phyloP scores from a whole-genome alignment of 2,888 invertebrate species.

The Brachypalpus laphriformis region DNA sequence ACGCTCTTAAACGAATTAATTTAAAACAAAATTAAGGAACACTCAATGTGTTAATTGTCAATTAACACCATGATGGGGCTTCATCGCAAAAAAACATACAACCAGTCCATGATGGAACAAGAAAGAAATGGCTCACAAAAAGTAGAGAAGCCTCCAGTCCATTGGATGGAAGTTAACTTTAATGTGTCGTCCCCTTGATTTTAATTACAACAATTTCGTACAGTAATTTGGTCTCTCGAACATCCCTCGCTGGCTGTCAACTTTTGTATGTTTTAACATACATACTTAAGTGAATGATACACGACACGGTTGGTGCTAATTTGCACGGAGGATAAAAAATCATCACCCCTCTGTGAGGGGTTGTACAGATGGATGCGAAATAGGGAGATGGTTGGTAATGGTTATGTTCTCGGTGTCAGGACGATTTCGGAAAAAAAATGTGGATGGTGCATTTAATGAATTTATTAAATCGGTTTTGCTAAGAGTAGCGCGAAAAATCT shows the following conservation, averaged over 20 bases:
- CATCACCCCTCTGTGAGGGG: neutral
- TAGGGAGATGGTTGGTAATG: conserved; percentile 23
- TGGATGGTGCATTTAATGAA: neutral
- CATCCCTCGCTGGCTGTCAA: conserved; percentile 6
- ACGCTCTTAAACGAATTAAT: conserved; percentile 51
- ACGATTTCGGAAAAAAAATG: neutral
- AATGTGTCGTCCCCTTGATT: conserved; percentile 45
- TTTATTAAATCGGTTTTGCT: no score
- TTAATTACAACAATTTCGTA: conserved; percentile 59
- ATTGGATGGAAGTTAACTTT: conserved; percentile 41
- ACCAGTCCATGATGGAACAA: neutral
- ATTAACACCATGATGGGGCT: conserved; percentile 56
- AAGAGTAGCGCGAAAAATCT: no score
- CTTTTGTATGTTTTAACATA: conserved; percentile 10
- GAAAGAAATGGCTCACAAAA: neutral
- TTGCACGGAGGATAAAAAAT: neutral
- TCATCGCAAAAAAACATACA: conserved; percentile 1
- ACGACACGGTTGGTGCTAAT: conserved; percentile 27
- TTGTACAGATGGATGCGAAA: conserved; percentile 33
- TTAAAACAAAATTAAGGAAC: conserved; percentile 64
- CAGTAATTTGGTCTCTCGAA: conserved; percentile 1
- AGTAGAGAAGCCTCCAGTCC: neutral
- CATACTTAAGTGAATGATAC: conserved; percentile 23
- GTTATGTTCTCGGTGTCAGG: neutral
- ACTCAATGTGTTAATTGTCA: conserved; percentile 71